phyloP scores from a whole-genome alignment of 2,888 invertebrate genomes.

The Megaustenia siamemsis region DNA sequence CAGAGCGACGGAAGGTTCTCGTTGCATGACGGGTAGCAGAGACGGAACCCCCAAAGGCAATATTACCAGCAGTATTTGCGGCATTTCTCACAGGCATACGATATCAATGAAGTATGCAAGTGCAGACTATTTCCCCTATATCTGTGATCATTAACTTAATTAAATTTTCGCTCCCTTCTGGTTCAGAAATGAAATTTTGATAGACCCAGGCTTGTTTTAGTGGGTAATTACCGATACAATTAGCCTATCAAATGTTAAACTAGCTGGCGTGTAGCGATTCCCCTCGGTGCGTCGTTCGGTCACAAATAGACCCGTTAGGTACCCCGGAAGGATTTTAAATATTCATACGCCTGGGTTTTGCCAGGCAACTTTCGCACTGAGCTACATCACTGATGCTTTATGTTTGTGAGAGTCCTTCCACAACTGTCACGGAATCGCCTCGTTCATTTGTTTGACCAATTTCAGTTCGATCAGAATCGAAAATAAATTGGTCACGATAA shows the following conservation, averaged over 20 bases:
- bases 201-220: slow-evolving; percentile 18
- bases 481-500: slow-evolving; percentile 17
- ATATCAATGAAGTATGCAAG: background rate
- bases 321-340: slow-evolving; percentile 20
- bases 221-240: slow-evolving; percentile 46
- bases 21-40: slow-evolving; percentile 2
- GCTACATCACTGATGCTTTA: slow-evolving; percentile 29
- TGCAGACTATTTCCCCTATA: slow-evolving; percentile 1
- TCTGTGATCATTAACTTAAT: slow-evolving; percentile 52
- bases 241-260: slow-evolving; percentile 50
- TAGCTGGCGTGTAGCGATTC: slow-evolving; percentile 29
- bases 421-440: slow-evolving; percentile 43
- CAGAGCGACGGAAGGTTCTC: background rate
- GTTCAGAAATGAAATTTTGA: slow-evolving; percentile 34
- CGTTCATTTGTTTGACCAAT: slow-evolving; percentile 46
- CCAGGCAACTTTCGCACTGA: slow-evolving; percentile 32
- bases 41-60: background rate
- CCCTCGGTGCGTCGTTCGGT: slow-evolving; percentile 4
- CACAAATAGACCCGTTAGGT: slow-evolving; percentile 54
- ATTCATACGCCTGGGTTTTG: slow-evolving; percentile 38
- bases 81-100: background rate
- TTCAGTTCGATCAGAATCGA: slow-evolving; percentile 30
- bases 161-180: slow-evolving; percentile 38
- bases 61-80: background rate
- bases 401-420: background rate